A percentile compares a stretch with the other conserved stretches of the same genome.
These are phyloP conservation scores for Chaenogobius annularis DNA, from an alignment of 2,113 vertebrate genomes.

Conservation along the genomic window DNA sequence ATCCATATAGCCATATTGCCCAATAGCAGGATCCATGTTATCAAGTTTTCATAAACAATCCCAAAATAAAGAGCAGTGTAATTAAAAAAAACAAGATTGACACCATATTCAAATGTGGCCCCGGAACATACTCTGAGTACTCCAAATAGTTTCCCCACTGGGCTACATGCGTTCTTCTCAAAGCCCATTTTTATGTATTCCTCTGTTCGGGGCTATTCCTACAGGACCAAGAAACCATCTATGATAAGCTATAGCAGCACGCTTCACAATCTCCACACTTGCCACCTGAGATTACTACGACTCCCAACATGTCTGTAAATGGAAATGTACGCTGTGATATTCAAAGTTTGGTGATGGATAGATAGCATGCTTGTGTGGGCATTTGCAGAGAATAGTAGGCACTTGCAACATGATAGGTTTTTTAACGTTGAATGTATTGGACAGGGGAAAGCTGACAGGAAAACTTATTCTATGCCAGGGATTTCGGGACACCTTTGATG, in stretches of 20 bases:
- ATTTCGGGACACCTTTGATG: constrained; percentile 46
- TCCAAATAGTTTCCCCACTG: constrained; percentile 1
- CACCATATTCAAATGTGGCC: not conserved
- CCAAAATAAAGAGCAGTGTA: not conserved
- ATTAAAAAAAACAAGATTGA: not conserved
- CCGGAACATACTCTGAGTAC: not conserved
- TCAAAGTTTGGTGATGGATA: not conserved
- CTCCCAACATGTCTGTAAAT: constrained; percentile 10
- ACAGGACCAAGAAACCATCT: not conserved
- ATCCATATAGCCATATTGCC: too few relatives aligned
- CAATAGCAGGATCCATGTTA: not conserved
- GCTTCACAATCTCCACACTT: constrained; percentile 14
- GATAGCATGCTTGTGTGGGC: constrained; percentile 13
- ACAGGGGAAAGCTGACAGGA: constrained; percentile 31
- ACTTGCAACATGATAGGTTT: constrained; percentile 24
- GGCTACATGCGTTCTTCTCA: not conserved
- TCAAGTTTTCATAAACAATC: not conserved
- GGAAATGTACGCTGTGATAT: constrained; percentile 4
- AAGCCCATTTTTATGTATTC: not conserved
- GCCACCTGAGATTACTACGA: constrained; percentile 21
- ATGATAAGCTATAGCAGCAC: not conserved
- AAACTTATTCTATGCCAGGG: constrained; percentile 35
- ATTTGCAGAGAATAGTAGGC: not conserved
- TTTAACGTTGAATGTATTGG: constrained; percentile 42
- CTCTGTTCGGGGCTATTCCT: constrained; percentile 24